Evolutionary conservation across 2,888 invertebrate species (phyloP).

Genomic region (Drosophila mulleri): DNA sequence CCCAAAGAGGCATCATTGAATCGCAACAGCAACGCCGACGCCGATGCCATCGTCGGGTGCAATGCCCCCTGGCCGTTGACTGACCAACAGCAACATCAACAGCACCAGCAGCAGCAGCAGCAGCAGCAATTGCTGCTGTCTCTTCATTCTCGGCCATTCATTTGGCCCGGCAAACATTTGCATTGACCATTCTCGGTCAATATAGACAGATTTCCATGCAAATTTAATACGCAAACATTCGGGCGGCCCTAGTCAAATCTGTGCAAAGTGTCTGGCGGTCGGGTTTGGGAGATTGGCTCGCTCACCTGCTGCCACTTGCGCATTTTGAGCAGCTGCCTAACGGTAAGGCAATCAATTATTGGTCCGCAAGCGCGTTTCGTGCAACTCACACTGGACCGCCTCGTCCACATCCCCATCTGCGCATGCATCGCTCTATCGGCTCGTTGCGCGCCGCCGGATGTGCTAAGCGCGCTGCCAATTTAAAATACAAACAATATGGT

Average conservation of each 20-base stretch:
- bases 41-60: conserved; percentile 57
- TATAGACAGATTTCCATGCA: conserved; percentile 85
- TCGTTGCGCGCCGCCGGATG: conserved; percentile 64
- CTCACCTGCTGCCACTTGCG: conserved; percentile 62
- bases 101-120: conserved; percentile 20
- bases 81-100: conserved; percentile 45
- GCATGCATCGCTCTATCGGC: conserved; percentile 17
- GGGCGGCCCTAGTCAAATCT: conserved; percentile 82
- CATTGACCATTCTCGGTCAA: conserved; percentile 84
- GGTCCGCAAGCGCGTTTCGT: conserved; percentile 59
- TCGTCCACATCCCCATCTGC: conserved; percentile 9
- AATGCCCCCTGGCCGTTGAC: conserved; percentile 68
- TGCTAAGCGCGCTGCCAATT: conserved; percentile 80
- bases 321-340: conserved; percentile 75
- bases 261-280: conserved; percentile 70
- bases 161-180: conserved; percentile 77
- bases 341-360: conserved; percentile 82
- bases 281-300: conserved; percentile 13
- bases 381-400: conserved; percentile 30
- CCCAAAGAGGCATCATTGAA: conserved; percentile 73
- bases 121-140: conserved; percentile 41
- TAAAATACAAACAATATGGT: conserved; percentile 76
- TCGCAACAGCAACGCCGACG: conserved; percentile 32
- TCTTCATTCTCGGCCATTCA: conserved; percentile 63
- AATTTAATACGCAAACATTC: conserved; percentile 85